Base-by-base conservation (phyloP, 2,113 vertebrate species). In the Hyperopisus bebe region DNA sequence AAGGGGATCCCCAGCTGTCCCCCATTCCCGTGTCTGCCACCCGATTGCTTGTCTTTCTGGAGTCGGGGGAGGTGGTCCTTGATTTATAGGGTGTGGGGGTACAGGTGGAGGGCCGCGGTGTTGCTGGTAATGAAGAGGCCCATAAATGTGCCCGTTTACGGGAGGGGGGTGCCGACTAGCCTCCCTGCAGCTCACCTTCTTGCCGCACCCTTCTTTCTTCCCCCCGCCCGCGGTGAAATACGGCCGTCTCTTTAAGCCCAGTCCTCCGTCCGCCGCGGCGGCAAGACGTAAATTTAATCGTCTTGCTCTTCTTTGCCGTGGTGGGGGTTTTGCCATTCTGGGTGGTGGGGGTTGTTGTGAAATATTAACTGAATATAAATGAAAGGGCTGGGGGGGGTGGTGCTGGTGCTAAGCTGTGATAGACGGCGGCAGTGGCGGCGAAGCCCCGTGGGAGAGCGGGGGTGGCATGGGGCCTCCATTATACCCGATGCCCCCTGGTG, bases 361-460 rank as follows among this genome's bases (percentile, higher is more conserved):
- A 97, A 97, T 97, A 97, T 96, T 97, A 97, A 97, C 96, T 96
- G 95, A 95, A 93, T 95, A 95, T 95, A 96, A 96, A 96, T 96
- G 95, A 96, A 96, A 96, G 96, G 95, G 93, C 93, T 24, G 27
- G 24, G 48, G 42, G 24, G n/a, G n/a, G 44, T 11, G 13, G n/a
- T 50, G 47, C 94, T 92, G 95, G 96, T 96, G 94, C 95, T 96
- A 96, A 96, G 96, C 97, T 96, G 97, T 97, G 97, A 97, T 96
- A 96, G 97, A 97, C 97, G 95, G 94, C 96, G 96, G 97, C 97
- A 96, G 96, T 95, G 97, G 95, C 96, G 96, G 97, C 95, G 96
- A 96, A 96, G 96, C 96, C 96, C 95, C 96, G 94, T 3, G 42
- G 91, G 95, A 94, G 95, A 96, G 95, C 6, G 95, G 94, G 95